A percentile compares a stretch with the other conserved stretches of the same genome.
phyloP scores from a whole-genome alignment of 2,113 vertebrate species.

The Chloroceryle aenea region DNA sequence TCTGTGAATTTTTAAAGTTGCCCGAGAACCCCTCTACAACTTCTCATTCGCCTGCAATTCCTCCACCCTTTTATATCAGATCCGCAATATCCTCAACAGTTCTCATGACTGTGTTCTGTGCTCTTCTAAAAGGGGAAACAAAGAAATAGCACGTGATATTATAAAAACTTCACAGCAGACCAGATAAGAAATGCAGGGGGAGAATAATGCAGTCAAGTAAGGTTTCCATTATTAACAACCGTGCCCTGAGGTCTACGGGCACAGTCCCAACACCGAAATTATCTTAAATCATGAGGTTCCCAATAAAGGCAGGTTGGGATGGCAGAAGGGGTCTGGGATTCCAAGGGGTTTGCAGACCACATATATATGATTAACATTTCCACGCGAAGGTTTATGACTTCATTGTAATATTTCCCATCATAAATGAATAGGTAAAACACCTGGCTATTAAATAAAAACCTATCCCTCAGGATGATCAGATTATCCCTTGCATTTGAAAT shows the following conservation, averaged over 20 bases:
- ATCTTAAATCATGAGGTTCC: conserved; percentile 31
- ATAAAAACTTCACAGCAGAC: conserved; percentile 38
- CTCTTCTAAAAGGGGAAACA: conserved; percentile 21
- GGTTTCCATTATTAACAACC: conserved; percentile 59
- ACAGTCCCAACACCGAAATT: conserved; percentile 31
- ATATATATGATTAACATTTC: conserved; percentile 73
- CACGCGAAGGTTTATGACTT: conserved; percentile 66
- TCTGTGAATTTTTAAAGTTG: neutral
- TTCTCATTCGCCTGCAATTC: neutral
- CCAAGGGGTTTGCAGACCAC: conserved; percentile 22
- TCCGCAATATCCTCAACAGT: neutral
- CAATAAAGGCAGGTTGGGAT: conserved; percentile 46
- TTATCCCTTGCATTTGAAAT: conserved; percentile 79
- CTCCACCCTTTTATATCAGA: neutral
- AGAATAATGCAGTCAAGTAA: conserved; percentile 61
- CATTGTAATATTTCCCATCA: conserved; percentile 77
- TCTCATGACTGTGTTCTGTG: neutral
- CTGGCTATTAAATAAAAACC: conserved; percentile 77
- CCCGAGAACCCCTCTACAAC: neutral
- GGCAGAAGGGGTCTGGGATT: conserved; percentile 67
- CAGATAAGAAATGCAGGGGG: conserved; percentile 46
- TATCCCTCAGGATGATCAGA: conserved; percentile 74
- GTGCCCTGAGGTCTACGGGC: conserved; percentile 45
- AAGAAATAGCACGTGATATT: conserved; percentile 11
- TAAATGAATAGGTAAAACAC: conserved; percentile 79